phyloP scores from a whole-genome alignment of 2,113 vertebrate genomes.

The Cyanoramphus novaezelandiae region DNA sequence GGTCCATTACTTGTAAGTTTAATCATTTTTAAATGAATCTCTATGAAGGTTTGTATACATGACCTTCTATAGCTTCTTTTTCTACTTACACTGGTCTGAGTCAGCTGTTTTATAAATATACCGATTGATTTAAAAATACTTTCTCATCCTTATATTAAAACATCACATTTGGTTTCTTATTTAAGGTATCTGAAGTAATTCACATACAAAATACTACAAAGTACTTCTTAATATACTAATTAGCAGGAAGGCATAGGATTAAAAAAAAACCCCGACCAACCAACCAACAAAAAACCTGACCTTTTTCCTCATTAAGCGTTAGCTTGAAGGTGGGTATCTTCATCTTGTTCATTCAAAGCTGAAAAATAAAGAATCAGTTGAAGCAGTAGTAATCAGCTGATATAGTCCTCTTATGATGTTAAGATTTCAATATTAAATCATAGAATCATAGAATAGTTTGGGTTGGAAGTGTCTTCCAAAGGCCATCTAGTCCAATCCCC shows the following conservation, averaged over 20 bases:
- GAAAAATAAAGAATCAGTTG: slow-evolving; percentile 7
- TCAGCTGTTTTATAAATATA: neutral
- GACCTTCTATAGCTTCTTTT: neutral
- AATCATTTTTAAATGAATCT: neutral
- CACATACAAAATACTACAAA: neutral
- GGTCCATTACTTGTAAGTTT: neutral
- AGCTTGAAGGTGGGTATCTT: slow-evolving; percentile 25
- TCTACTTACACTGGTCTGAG: neutral
- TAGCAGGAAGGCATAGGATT: neutral
- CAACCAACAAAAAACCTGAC: neutral
- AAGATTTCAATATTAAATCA: neutral
- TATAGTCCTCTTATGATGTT: neutral
- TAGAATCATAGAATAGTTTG: neutral
- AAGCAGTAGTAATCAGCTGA: neutral
- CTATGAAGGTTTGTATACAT: neutral
- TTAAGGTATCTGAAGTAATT: neutral
- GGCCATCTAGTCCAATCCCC: neutral
- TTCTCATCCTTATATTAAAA: neutral
- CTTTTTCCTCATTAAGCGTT: slow-evolving; percentile 55
- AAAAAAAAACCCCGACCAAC: neutral
- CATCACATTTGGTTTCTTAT: neutral
- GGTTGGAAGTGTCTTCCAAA: neutral
- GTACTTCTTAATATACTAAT: neutral
- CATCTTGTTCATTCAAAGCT: slow-evolving; percentile 53
- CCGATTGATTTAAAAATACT: neutral